Base-by-base conservation (phyloP, 1,140 invertebrate genomes). In the Eupeodes corollae region DNA sequence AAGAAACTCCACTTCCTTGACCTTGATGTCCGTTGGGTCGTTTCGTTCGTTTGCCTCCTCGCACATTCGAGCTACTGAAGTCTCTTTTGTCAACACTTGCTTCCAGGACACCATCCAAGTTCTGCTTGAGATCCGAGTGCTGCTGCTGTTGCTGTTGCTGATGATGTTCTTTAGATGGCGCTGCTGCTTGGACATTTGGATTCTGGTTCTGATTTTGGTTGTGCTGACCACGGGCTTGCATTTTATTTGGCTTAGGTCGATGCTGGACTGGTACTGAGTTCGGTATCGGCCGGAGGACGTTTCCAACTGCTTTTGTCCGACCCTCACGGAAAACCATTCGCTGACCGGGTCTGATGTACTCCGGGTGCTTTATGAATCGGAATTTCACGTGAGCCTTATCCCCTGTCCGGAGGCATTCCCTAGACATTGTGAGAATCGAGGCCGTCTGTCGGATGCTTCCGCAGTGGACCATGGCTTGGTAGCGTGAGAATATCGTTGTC, bases 381-480 rank as follows among this genome's bases (percentile, higher is more conserved):
- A 98, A 98, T 54, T 87, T 81, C 9, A 97, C 91, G 32, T 80
- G 73, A n/a, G 92, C 93, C 74, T 97, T 98, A 69, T 99, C 96
- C 13, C 96, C 96, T 0, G 96, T 99, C 63, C 96, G 76, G 53
- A 99, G 73, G 69, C 93, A 97, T 53, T 98, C 92, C 57, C 86
- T 81, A 1, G 91, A 93, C 95, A 99, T 99, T 45, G 79, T 80
- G 21, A 98, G 70, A 51, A 99, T 98, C 9, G 91, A 94, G 9
- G 96, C 96, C 19, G 96, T 99, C 73, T 99, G 96, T 42, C 96
- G 75, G 55, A 98, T 93, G 67, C 91, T 94, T 51, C 96, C 96
- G 70, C 94, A 97, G 69, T 99, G 95, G 47, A 99, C 91, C 94
- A 98, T 98, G 14, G 95, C 96, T 77, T 99, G 96, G 72, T 99